These are phyloP conservation scores for Leptinotarsa undecemlineata DNA, from an alignment of 1,140 invertebrate species.

Conservation along the genomic window DNA sequence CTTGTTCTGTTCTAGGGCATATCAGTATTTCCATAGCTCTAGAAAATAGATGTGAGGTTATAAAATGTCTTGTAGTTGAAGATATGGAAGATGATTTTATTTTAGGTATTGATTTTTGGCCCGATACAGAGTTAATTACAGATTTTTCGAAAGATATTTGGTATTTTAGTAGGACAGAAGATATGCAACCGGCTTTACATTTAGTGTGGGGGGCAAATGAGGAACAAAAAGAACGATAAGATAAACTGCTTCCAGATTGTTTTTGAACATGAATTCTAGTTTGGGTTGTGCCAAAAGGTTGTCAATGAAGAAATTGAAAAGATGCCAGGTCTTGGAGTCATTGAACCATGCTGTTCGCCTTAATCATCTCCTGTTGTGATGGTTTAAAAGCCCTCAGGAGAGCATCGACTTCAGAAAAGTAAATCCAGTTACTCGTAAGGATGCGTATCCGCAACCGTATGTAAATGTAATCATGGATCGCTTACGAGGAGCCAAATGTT, in stretches of 20 bases:
- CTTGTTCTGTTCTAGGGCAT: slow-evolving; percentile 9
- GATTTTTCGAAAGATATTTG: slow-evolving; percentile 9
- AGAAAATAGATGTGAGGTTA: neutral
- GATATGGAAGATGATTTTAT: slow-evolving; percentile 20
- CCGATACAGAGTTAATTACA: slow-evolving; percentile 10
- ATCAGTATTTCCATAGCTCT: slow-evolving; percentile 7
- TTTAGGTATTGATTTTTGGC: slow-evolving; percentile 21
- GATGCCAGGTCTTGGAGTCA: slow-evolving; percentile 50
- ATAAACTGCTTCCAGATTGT: neutral
- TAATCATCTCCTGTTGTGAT: slow-evolving; percentile 54
- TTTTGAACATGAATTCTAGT: too few relatives aligned
- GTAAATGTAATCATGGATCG: slow-evolving; percentile 43
- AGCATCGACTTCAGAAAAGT: too few relatives aligned
- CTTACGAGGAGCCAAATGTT: slow-evolving; percentile 46
- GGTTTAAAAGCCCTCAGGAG: too few relatives aligned
- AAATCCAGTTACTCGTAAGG: too few relatives aligned
- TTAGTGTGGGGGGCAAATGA: neutral
- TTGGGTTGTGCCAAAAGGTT: too few relatives aligned
- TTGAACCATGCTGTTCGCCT: slow-evolving; percentile 53
- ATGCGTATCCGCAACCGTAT: slow-evolving; percentile 48
- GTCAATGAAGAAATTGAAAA: neutral
- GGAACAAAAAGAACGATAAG: neutral
- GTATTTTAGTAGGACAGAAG: neutral
- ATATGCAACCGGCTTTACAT: too few relatives aligned
- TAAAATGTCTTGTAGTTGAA: slow-evolving; percentile 11